Percentiles rank a stretch among this genome's conserved stretches.
Conservation (phyloP, 2,113 vertebrate species). For the Dicerorhinus sumatrensis region DNA sequence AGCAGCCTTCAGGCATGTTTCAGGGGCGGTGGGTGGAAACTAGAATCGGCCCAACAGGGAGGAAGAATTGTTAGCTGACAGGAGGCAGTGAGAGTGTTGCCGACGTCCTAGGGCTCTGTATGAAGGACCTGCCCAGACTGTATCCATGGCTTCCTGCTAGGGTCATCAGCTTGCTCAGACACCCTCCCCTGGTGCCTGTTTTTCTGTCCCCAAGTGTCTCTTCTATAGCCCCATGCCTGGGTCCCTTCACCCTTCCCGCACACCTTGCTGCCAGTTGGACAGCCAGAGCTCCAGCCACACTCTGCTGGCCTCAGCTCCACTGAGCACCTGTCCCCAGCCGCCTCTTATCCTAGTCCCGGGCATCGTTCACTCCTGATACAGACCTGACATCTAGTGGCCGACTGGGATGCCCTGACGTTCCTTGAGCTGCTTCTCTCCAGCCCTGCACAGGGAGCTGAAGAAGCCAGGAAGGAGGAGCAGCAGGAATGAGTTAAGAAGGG, state of each 20-base stretch:
- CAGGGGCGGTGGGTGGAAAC: not conserved
- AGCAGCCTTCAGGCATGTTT: too few species aligned
- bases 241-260: not conserved
- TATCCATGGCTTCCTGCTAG: accelerated
- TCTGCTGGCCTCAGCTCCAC: too few species aligned
- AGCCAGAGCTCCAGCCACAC: not conserved
- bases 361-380: not conserved
- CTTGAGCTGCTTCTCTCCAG: too few species aligned
- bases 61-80: not conserved
- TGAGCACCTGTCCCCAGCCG: not conserved
- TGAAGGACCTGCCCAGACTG: too few species aligned
- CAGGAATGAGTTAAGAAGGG: not conserved
- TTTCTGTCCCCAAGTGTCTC: not conserved
- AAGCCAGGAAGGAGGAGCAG: not conserved
- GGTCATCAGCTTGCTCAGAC: not conserved
- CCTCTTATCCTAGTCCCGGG: accelerated
- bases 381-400: too few species aligned
- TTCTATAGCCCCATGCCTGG: not conserved
- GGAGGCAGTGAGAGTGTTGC: not conserved
- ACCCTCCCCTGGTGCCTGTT: not conserved
- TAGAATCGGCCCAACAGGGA: not conserved
- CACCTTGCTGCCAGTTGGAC: not conserved
- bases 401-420: too few species aligned
- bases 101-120: not conserved
- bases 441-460: too few species aligned